Evolutionary conservation across 2,888 invertebrate genomes (phyloP).

Genomic region (Ischnus inquisitorius): DNA sequence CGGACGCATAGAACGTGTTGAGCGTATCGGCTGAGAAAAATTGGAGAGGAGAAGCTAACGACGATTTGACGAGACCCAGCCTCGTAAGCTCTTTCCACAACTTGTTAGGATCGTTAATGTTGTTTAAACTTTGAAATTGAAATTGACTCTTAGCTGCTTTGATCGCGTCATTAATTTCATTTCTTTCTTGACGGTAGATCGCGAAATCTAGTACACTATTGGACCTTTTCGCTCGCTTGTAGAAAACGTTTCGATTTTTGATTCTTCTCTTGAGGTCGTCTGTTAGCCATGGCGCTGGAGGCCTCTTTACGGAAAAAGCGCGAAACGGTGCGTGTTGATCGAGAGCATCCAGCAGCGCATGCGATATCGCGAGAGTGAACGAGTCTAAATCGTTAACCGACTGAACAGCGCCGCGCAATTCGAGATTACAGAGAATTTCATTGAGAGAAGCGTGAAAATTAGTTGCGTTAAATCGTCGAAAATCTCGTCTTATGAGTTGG

Average conservation of each 20-base stretch:
- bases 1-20: background rate
- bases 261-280: background rate
- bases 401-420: background rate
- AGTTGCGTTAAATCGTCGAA: too few species aligned
- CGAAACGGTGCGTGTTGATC: background rate
- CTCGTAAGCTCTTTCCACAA: slow-evolving; percentile 4
- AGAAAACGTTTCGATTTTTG: background rate
- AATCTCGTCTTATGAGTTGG: too few species aligned
- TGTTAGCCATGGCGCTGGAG: background rate
- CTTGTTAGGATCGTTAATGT: background rate
- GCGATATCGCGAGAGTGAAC: background rate
- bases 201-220: background rate
- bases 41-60: background rate
- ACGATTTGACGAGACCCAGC: background rate
- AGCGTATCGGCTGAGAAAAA: background rate
- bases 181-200: background rate
- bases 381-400: background rate
- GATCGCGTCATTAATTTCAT: background rate
- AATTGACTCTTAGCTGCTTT: background rate
- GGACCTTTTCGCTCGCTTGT: background rate
- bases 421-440: background rate
- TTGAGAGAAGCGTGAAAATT: too few species aligned
- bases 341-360: background rate
- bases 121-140: background rate
- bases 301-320: background rate